Conservation (phyloP, 2,797 vertebrate genomes). For the Lepilemur septentrionalis region DNA sequence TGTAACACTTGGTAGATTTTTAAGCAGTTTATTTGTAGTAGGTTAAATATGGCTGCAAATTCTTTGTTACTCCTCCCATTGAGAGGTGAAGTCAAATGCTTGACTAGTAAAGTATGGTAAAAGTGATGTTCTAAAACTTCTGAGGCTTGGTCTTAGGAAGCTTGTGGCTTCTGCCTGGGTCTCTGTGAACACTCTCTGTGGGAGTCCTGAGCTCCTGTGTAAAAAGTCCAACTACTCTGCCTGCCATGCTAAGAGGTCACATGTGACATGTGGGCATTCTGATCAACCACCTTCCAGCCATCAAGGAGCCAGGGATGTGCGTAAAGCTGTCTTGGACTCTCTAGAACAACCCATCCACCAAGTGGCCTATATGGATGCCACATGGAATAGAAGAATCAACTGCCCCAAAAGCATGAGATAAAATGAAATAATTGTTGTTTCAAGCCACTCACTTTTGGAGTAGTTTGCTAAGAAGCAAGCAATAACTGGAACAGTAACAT, state of each 20-base stretch:
- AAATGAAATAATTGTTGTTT: background rate
- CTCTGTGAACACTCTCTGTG: background rate
- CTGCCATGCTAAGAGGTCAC: background rate
- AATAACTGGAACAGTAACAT: background rate
- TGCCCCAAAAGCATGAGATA: background rate
- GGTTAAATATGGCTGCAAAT: background rate
- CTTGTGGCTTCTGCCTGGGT: background rate
- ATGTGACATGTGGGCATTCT: background rate
- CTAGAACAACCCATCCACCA: background rate
- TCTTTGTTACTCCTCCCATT: background rate
- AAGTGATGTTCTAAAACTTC: background rate
- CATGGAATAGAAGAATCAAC: background rate
- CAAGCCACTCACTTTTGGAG: background rate
- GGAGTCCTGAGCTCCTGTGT: background rate
- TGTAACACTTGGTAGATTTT: background rate
- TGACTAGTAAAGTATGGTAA: background rate
- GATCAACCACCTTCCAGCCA: background rate
- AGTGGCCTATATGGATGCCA: background rate
- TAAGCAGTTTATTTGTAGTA: background rate
- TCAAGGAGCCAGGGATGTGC: background rate
- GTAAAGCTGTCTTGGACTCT: background rate
- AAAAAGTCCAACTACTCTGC: background rate
- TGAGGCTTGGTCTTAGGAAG: background rate
- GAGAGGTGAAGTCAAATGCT: background rate
- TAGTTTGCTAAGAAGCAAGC: background rate